These are phyloP conservation scores for Acanthopleura granulata DNA, from an alignment of 2,888 invertebrate genomes.

Conservation along the genomic window DNA sequence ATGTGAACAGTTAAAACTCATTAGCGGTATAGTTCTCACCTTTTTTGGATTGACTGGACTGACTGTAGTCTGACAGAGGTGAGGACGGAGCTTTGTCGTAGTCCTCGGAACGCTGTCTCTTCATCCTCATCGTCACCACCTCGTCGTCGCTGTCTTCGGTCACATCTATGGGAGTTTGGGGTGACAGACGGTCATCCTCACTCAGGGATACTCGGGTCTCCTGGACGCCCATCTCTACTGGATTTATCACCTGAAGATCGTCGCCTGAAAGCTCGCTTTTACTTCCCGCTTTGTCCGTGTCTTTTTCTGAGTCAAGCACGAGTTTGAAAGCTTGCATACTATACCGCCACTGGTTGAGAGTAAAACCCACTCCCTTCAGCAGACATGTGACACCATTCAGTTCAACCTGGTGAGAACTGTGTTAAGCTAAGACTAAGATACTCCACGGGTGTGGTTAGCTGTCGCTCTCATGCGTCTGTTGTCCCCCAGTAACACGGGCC, in stretches of 20 bases:
- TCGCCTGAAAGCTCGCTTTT: not conserved
- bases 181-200: constrained; percentile 13
- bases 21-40: not conserved
- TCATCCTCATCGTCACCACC: not conserved
- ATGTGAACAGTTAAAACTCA: no score
- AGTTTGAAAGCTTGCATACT: constrained; percentile 19
- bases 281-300: not conserved
- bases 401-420: no score
- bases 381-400: no score
- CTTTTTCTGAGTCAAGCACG: constrained; percentile 7
- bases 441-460: no score
- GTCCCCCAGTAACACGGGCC: no score
- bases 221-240: not conserved
- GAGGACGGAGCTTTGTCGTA: constrained; percentile 12
- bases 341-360: not conserved
- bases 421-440: no score
- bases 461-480: no score
- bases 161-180: constrained; percentile 6
- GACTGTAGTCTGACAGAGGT: constrained; percentile 11
- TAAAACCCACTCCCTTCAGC: no score
- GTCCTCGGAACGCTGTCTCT: not conserved
- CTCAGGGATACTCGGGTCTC: not conserved
- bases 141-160: constrained; percentile 15
- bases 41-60: constrained; percentile 15
- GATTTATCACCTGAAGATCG: not conserved